phyloP scores from a whole-genome alignment of 2,113 vertebrate species.

The Callorhinus ursinus region DNA sequence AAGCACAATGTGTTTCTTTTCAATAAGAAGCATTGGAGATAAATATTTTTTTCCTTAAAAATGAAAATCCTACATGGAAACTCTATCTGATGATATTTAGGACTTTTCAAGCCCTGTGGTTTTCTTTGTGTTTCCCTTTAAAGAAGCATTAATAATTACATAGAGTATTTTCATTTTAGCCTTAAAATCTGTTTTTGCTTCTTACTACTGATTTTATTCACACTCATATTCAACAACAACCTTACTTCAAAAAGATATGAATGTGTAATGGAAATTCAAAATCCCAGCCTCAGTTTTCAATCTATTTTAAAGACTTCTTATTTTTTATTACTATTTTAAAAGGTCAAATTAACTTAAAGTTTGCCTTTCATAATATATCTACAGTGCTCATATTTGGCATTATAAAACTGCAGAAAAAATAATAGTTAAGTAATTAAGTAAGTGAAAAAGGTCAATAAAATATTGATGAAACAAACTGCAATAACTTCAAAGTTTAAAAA shows the following conservation, averaged over 20 bases:
- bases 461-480: constrained; percentile 72
- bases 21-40: neutral
- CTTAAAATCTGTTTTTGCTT: constrained; percentile 47
- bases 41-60: neutral
- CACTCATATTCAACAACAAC: constrained; percentile 45
- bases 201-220: constrained; percentile 80
- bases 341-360: constrained; percentile 70
- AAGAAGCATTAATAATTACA: neutral
- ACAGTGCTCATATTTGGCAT: constrained; percentile 33
- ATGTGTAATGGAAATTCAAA: constrained; percentile 73
- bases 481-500: constrained; percentile 78
- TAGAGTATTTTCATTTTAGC: constrained; percentile 52
- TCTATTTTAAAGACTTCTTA: constrained; percentile 72
- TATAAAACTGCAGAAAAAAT: constrained; percentile 63
- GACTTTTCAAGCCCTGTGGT: neutral
- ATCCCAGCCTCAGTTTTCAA: constrained; percentile 57
- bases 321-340: constrained; percentile 81
- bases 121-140: constrained; percentile 65
- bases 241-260: constrained; percentile 64
- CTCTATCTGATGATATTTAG: neutral
- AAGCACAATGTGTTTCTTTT: neutral
- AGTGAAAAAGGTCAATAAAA: constrained; percentile 77
- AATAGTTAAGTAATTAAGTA: constrained; percentile 80
- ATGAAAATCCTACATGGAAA: neutral
- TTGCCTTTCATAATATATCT: neutral